Conservation (phyloP, 2,113 vertebrate species). For the Hyaena hyaena region DNA sequence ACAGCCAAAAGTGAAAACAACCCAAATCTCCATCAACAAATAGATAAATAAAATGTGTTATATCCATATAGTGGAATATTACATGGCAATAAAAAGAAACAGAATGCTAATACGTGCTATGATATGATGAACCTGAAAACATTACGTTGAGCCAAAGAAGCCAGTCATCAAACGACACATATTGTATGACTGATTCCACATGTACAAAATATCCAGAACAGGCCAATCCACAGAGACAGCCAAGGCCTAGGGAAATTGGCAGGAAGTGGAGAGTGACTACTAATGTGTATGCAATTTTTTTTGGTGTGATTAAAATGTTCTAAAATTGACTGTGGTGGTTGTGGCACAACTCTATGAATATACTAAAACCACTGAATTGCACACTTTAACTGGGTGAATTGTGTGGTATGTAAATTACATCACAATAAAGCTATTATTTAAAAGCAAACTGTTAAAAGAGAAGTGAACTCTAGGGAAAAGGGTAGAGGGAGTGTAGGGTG, state of each 20-base stretch:
- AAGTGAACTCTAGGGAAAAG: not conserved
- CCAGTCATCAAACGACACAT: not conserved
- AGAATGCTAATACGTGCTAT: not conserved
- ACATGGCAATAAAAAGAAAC: not conserved
- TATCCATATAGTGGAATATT: not conserved
- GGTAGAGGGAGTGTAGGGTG: not conserved
- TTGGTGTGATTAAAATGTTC: not conserved
- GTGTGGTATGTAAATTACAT: not conserved
- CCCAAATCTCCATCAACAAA: not conserved
- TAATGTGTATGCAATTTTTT: not conserved
- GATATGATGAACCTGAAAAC: not conserved
- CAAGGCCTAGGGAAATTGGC: not conserved
- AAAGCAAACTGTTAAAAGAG: not conserved
- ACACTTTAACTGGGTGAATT: not conserved
- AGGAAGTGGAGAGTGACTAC: not conserved
- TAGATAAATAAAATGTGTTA: not conserved
- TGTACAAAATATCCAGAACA: not conserved
- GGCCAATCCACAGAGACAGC: not conserved
- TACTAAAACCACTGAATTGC: not conserved
- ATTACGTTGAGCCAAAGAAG: not conserved
- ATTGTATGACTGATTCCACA: not conserved
- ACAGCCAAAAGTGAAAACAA: not conserved
- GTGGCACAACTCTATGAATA: not conserved
- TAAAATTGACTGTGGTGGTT: not conserved
- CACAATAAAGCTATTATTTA: conserved; percentile 10